phyloP scores from a whole-genome alignment of 2,113 vertebrate genomes.

The Penelope pileata region DNA sequence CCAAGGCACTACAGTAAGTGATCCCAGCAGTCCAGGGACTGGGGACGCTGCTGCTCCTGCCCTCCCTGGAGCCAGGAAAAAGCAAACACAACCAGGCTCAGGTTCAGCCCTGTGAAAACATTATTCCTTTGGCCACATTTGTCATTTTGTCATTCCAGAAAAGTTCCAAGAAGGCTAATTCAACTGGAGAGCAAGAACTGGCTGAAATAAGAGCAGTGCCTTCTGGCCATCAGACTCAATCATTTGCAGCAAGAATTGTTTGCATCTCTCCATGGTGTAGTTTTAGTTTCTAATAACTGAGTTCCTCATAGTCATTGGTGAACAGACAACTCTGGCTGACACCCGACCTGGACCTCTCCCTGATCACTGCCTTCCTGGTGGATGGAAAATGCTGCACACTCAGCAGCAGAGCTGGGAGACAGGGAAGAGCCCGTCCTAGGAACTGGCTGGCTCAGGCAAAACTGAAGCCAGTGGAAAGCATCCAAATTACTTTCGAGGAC shows the following conservation, averaged over 20 bases:
- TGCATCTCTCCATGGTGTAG: neutral
- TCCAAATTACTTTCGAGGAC: conserved; percentile 42
- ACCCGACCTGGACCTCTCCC: neutral
- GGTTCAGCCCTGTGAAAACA: neutral
- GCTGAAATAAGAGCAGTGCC: neutral
- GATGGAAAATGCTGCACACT: neutral
- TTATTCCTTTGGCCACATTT: neutral
- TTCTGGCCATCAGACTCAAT: neutral
- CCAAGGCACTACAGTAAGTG: neutral
- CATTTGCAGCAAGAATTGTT: neutral
- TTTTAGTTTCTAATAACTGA: conserved; percentile 33
- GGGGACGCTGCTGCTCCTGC: rapidly evolving
- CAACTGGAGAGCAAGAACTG: conserved; percentile 14
- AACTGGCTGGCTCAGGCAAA: neutral
- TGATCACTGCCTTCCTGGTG: neutral
- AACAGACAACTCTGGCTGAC: neutral
- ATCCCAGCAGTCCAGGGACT: neutral
- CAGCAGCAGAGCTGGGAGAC: neutral
- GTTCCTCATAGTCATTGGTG: neutral
- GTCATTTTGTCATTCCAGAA: neutral
- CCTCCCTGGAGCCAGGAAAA: neutral
- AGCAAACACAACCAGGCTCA: neutral
- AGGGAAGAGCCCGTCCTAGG: neutral
- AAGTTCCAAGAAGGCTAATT: neutral
- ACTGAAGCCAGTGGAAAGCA: conserved; percentile 31